These are phyloP conservation scores for Planococcus citri DNA, from an alignment of 1,140 invertebrate species.

Conservation along the genomic window DNA sequence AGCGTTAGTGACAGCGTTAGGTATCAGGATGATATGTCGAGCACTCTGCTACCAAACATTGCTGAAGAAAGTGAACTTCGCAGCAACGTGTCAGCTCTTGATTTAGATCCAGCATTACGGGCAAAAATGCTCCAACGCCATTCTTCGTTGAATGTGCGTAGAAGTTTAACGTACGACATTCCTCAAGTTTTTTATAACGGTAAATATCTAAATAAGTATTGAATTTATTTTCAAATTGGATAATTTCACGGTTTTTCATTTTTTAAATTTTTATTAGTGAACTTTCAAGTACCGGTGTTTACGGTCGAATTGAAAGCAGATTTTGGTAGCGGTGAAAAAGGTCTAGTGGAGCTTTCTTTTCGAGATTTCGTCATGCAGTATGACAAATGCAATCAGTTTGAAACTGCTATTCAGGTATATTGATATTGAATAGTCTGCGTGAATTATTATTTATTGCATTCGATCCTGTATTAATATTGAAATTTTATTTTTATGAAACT, in stretches of 20 bases:
- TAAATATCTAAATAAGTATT: neutral
- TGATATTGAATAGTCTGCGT: constrained; percentile 25
- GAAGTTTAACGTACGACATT: neutral
- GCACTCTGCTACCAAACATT: constrained; percentile 25
- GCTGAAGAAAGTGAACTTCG: constrained; percentile 34
- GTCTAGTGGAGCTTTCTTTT: constrained; percentile 67
- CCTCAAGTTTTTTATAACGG: neutral
- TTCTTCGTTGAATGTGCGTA: constrained; percentile 1
- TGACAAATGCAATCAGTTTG: constrained; percentile 47
- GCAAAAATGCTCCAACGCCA: constrained; percentile 36
- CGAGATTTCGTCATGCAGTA: constrained; percentile 65
- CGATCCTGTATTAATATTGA: too few relatives aligned
- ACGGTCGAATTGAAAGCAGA: constrained; percentile 58
- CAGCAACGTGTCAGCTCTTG: constrained; percentile 39
- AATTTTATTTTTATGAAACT: constrained; percentile 1
- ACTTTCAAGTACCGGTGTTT: constrained; percentile 56
- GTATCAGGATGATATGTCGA: neutral
- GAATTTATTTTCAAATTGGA: too few relatives aligned
- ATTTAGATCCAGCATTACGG: constrained; percentile 45
- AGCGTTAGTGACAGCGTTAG: neutral
- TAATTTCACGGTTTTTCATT: too few relatives aligned
- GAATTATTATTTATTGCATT: too few relatives aligned
- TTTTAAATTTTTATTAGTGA: constrained; percentile 35
- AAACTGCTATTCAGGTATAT: constrained; percentile 52
- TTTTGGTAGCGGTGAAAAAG: constrained; percentile 47